Percentiles rank a stretch among this genome's conserved stretches.
Evolutionary conservation across 2,113 vertebrate species (phyloP).

Genomic region (Odocoileus virginianus): DNA sequence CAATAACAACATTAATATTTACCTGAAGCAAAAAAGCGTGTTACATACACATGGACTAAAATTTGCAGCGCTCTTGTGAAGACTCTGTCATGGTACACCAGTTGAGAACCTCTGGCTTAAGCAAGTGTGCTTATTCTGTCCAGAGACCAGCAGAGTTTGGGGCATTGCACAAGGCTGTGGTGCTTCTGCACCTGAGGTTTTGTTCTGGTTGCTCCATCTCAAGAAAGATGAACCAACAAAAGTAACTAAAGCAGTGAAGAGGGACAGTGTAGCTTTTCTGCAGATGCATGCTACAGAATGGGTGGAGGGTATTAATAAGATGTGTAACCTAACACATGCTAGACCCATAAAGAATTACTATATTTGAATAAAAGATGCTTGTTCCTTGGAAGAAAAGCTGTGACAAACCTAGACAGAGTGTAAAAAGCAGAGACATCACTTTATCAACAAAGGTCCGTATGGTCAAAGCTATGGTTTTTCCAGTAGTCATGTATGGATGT

Average conservation of each 20-base stretch:
- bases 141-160: not conserved
- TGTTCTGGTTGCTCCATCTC: not conserved
- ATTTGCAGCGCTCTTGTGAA: not conserved
- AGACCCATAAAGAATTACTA: not conserved
- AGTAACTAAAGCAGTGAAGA: not conserved
- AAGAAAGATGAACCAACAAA: not conserved
- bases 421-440: not conserved
- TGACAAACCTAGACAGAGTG: not conserved
- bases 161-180: not conserved
- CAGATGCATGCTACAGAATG: not conserved
- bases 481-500: not conserved
- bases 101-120: not conserved
- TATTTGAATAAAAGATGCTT: not conserved
- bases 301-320: not conserved
- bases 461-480: not conserved
- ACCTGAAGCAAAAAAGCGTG: conserved; percentile 4
- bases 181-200: not conserved
- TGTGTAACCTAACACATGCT: not conserved
- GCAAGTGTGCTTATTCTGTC: not conserved
- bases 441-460: not conserved
- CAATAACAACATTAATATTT: conserved; percentile 23
- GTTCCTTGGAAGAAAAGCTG: not conserved
- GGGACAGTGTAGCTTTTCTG: not conserved
- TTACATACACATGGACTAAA: not conserved
- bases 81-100: not conserved